Evolutionary conservation across 2,797 vertebrate genomes (phyloP).

Genomic region (Microhierax caerulescens): DNA sequence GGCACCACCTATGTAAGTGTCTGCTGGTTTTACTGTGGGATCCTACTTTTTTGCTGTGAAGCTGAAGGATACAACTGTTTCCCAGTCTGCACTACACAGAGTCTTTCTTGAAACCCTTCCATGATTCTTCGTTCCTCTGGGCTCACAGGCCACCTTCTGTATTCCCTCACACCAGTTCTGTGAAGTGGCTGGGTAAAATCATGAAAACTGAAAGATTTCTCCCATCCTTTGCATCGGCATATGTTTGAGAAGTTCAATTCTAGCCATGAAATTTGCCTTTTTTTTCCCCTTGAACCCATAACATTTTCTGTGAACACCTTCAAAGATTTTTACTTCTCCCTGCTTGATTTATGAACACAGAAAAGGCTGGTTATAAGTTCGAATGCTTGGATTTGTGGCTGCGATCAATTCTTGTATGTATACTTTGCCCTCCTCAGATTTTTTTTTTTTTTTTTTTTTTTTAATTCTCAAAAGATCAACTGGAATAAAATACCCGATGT

Average conservation of each 20-base stretch:
- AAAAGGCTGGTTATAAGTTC: not conserved
- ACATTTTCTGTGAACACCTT: not conserved
- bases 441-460: conserved; percentile 10
- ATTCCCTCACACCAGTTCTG: not conserved
- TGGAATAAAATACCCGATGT: not conserved
- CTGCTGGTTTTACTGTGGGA: not conserved
- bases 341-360: not conserved
- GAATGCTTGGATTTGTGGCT: not conserved
- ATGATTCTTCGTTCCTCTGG: not conserved
- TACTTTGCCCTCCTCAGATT: not conserved
- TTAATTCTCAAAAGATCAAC: not conserved
- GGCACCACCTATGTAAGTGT: not conserved
- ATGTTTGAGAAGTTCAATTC: not conserved
- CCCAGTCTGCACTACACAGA: not conserved
- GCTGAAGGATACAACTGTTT: not conserved
- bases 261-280: not conserved
- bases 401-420: not conserved
- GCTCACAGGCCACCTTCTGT: not conserved
- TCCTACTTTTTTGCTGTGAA: not conserved
- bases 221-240: not conserved
- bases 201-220: not conserved
- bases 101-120: not conserved
- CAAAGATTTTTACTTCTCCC: conserved; percentile 1
- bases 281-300: not conserved
- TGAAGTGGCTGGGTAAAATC: not conserved